A percentile compares a stretch with the other conserved stretches of the same genome.
Conservation (phyloP, 2,113 vertebrate genomes). For the Fukomys damarensis region DNA sequence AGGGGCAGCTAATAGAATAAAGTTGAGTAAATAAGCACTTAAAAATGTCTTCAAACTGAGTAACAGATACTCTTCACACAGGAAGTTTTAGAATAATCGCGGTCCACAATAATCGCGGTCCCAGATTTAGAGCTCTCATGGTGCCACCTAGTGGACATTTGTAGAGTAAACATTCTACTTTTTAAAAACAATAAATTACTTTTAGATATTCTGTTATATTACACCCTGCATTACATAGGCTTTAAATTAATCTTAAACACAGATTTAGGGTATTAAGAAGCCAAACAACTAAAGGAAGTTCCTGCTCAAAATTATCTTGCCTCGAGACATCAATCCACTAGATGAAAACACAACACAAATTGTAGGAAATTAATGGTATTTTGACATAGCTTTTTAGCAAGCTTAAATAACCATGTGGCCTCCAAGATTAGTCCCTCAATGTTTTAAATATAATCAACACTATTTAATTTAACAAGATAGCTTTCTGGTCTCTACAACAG, state of each 20-base stretch:
- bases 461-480: not conserved
- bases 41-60: constrained; percentile 15
- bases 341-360: constrained; percentile 60
- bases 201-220: constrained; percentile 39
- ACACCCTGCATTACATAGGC: not conserved
- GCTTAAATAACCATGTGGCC: not conserved
- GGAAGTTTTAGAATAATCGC: not conserved
- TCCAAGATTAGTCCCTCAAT: not conserved
- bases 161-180: constrained; percentile 17
- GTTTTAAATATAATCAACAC: not conserved
- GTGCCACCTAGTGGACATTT: constrained; percentile 75
- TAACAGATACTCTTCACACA: not conserved
- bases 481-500: not conserved
- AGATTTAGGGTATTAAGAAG: not conserved
- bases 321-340: constrained; percentile 2
- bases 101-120: not conserved
- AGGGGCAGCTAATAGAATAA: not conserved
- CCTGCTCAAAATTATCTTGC: not conserved
- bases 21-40: not conserved
- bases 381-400: not conserved
- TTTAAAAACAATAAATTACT: not conserved
- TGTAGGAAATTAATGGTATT: constrained; percentile 3
- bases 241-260: constrained; percentile 12
- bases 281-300: not conserved
- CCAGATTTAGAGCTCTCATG: constrained; percentile 7